Evolutionary conservation across 2,888 invertebrate genomes (phyloP).

Genomic region (Lamellibrachia columna): DNA sequence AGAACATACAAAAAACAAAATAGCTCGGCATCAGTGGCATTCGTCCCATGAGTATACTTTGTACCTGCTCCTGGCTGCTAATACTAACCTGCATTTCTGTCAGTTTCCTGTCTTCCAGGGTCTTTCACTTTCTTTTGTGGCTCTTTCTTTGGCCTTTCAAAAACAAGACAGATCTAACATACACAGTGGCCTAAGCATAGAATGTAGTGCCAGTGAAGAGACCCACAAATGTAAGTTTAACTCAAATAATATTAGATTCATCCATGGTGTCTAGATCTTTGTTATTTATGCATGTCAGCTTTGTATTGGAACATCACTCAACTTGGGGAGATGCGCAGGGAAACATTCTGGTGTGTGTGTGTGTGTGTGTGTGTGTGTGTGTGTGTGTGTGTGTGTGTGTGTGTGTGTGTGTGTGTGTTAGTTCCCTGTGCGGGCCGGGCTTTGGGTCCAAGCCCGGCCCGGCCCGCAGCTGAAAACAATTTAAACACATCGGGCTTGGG

Average conservation of each 20-base stretch:
- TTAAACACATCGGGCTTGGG: too few species aligned
- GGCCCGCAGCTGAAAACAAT: too few species aligned
- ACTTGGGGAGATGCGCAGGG: too few species aligned
- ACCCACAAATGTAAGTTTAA: neutral
- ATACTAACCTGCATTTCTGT: neutral
- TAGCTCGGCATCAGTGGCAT: too few species aligned
- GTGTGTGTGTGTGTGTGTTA: too few species aligned
- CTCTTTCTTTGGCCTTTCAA: neutral
- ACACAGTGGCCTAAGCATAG: neutral
- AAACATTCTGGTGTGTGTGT: slow-evolving; percentile 13
- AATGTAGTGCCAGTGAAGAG: neutral
- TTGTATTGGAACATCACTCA: neutral
- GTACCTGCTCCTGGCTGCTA: neutral
- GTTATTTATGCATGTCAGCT: neutral
- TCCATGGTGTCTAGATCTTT: neutral
- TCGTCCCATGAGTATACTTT: too few species aligned
- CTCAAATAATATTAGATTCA: neutral
- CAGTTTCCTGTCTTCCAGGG: neutral
- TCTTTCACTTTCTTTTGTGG: neutral
- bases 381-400: neutral
- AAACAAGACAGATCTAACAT: neutral
- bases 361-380: slow-evolving; percentile 30
- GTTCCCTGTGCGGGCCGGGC: too few species aligned
- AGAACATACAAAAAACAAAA: too few species aligned
- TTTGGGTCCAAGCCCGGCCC: too few species aligned